Base-by-base conservation (phyloP, 2,888 invertebrate genomes). In the Sturmia bella region DNA sequence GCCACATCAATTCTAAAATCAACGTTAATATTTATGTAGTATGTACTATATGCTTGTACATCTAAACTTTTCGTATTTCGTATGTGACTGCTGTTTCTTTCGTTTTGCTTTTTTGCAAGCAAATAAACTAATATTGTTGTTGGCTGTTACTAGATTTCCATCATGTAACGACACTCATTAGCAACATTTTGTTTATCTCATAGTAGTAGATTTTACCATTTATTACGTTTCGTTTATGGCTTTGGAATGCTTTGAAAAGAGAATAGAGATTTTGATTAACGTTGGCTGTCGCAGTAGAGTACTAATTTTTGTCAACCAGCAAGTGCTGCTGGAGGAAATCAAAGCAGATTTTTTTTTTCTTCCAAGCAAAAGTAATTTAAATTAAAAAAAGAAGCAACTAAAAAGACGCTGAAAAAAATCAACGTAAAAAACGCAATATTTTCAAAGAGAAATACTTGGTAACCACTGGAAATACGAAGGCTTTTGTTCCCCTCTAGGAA, bases 131-230 rank as follows among this genome's bases (percentile, higher is more conserved):
- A 59, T 48, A n/a, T 39, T 43, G 39, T 70, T 54, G 43, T 63
- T n/a, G n/a, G n/a, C 24, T 24, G 48, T 37, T 15, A 43, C 11
- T 63, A 21, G 54, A 73, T 54, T 48, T 70, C 59, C 21, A 54
- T 64, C 73, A 48, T 45, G 21, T 54, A 74, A 56, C 56, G 45
- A 63, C 41, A 68, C 59, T 76, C 59, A 76, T 76, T 76, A 76
- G 68, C 52, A 68, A 68, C 50, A 61, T 59, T 68, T 75, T 50
- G 43, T 66, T 48, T 21, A 17, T 9, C n/a, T 56, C 15, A 21
- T 19, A 66, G 9, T 19, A 66, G 9, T 15, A 21, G 32, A 3
- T 56, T 69, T 69, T 69, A 1, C 13, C 27, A 54, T 68, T 54
- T 54, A 41, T 41, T 54, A 41, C 17, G 19, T 43, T 69, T 15